These are phyloP conservation scores for Zhengitettix transpicula DNA, from an alignment of 2,888 invertebrate species.

Conservation along the genomic window DNA sequence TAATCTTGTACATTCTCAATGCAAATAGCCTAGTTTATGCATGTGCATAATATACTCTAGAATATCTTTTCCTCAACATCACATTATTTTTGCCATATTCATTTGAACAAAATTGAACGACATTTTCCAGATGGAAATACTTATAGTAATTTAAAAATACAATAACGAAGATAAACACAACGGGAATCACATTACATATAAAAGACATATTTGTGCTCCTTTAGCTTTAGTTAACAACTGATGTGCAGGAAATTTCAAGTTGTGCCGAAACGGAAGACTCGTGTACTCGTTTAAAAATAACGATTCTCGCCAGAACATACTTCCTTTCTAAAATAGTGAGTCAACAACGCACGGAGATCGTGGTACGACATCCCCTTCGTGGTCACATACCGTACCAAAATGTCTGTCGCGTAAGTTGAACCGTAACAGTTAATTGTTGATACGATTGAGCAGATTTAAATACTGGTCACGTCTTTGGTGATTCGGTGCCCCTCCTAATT, in stretches of 20 bases:
- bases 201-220: slow-evolving; percentile 9
- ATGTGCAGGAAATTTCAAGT: slow-evolving; percentile 10
- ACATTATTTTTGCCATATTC: slow-evolving; percentile 5
- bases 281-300: too few species aligned
- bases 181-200: slow-evolving; percentile 9
- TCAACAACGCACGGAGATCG: not conserved
- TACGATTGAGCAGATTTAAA: slow-evolving; percentile 10
- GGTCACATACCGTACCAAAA: too few species aligned
- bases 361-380: not conserved
- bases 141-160: slow-evolving; percentile 4
- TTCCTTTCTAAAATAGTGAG: not conserved
- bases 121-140: not conserved
- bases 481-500: slow-evolving; percentile 3
- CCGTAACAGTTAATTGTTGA: not conserved
- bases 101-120: slow-evolving; percentile 4
- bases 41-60: slow-evolving; percentile 5
- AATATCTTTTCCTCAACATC: not conserved
- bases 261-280: slow-evolving; percentile 13
- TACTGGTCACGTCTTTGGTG: slow-evolving; percentile 12
- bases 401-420: not conserved
- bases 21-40: slow-evolving; percentile 4
- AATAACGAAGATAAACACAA: slow-evolving; percentile 6
- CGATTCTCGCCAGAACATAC: too few species aligned
- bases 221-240: slow-evolving; percentile 9
- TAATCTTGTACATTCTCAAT: slow-evolving; percentile 4